A percentile compares a stretch with the other conserved stretches of the same genome.
These are phyloP conservation scores for Thecophora atra DNA, from an alignment of 2,888 invertebrate genomes.

Conservation along the genomic window DNA sequence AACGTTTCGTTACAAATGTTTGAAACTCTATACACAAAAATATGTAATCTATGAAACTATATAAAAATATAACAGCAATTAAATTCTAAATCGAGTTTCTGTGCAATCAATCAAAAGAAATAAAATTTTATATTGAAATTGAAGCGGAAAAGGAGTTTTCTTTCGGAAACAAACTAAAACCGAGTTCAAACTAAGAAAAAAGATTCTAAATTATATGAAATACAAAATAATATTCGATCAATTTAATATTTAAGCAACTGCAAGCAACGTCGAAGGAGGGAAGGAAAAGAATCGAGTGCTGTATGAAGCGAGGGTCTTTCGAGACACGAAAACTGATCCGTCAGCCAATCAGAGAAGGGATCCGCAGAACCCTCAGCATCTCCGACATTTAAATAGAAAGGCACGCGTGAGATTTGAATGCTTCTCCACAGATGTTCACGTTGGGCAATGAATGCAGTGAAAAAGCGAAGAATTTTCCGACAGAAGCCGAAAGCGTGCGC, in stretches of 20 bases:
- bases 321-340: background rate
- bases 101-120: constrained; percentile 29
- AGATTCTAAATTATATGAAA: too few relatives aligned
- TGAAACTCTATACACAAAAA: background rate
- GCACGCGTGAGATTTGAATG: constrained; percentile 4
- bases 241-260: background rate
- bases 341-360: constrained; percentile 13
- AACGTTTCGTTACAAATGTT: background rate
- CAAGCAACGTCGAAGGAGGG: too few relatives aligned
- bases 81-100: constrained; percentile 9
- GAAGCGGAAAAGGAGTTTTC: background rate
- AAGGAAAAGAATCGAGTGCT: too few relatives aligned
- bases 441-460: background rate
- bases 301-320: background rate
- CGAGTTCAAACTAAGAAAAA: too few relatives aligned
- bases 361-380: constrained; percentile 2
- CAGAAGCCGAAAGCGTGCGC: constrained; percentile 30
- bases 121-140: constrained; percentile 28
- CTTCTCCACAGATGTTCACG: background rate
- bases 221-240: too few relatives aligned
- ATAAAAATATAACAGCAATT: constrained; percentile 12
- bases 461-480: background rate
- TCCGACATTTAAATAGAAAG: background rate
- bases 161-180: background rate
- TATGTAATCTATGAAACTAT: background rate